A percentile compares a stretch with the other conserved stretches of the same genome.
Conservation (phyloP, 2,888 invertebrate species). For the Drosophila algonquin region DNA sequence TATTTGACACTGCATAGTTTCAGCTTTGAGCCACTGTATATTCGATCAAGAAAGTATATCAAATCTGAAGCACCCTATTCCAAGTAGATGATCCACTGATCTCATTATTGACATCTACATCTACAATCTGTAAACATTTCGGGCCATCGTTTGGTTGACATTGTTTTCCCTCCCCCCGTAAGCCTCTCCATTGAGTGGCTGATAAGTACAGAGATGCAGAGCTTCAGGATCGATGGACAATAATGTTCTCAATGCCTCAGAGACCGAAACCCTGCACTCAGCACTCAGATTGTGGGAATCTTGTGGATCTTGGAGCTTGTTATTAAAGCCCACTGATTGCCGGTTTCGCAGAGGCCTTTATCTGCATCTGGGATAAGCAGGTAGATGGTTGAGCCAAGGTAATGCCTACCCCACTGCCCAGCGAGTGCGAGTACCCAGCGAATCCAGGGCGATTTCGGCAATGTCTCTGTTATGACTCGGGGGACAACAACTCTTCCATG, state of each 20-base stretch:
- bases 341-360: slow-evolving; percentile 26
- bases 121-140: too few relatives aligned
- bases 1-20: too few relatives aligned
- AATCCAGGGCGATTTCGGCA: neutral
- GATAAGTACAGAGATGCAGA: too few relatives aligned
- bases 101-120: too few relatives aligned
- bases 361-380: slow-evolving; percentile 48
- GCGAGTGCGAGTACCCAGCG: too few relatives aligned
- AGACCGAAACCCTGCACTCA: neutral
- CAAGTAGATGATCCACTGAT: too few relatives aligned
- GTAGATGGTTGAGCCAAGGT: neutral
- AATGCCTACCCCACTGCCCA: neutral
- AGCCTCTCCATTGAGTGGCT: too few relatives aligned
- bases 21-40: too few relatives aligned
- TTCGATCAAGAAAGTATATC: too few relatives aligned
- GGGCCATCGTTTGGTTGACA: too few relatives aligned
- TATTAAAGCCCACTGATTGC: slow-evolving; percentile 52
- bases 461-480: neutral
- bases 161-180: too few relatives aligned
- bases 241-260: neutral
- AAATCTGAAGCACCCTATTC: too few relatives aligned
- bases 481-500: neutral
- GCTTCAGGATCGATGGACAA: neutral
- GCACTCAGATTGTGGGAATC: neutral
- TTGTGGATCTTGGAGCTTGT: slow-evolving; percentile 32